Base-by-base conservation (phyloP, 2,888 invertebrate species). In the Stegana nigrithorax region DNA sequence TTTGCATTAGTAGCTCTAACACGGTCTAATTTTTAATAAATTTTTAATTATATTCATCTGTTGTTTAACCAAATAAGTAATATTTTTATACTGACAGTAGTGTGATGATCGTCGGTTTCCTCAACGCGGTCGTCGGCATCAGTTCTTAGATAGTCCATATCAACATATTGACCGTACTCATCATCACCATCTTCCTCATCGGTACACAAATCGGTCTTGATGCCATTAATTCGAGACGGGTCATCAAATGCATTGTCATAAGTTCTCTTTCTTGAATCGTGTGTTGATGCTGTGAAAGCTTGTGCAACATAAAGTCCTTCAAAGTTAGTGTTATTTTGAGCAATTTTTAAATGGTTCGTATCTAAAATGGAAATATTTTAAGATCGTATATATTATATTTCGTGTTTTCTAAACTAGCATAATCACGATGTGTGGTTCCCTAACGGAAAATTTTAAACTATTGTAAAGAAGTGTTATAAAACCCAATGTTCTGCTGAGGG, bases 121-220 rank as follows among this genome's bases (percentile, higher is more conserved):
- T 21, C 45, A 3, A 23, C 23, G 1, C 7, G n/a, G 25, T 21
- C 36, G 19, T 55, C 29, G 2, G 12, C 17, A 27, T 51, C 14
- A 27, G 1, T 51, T 6, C 32, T 55, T 10, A 55, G 29, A n/a
- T 55, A 55, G 17, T n/a, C 53, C 53, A 55, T 55, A 17, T 55
- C 53, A 3, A 55, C 32, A 32, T 55, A 55, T 55, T 55, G 10
- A 5, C 53, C 53, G 23, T 55, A 55, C 14, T 39, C 39, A 2
- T 39, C 39, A 4, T 39, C 39, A 39, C 6, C 39, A 14, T 2
- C 39, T n/a, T 29, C 29, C 6, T 6, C 29, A 29, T 29, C 29
- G 29, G 6, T n/a, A n/a, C n/a, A n/a, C n/a, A n/a, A n/a, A n/a
- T n/a, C n/a, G n/a, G n/a, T n/a, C n/a, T n/a, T n/a, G n/a, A n/a